Evolutionary conservation across 2,888 invertebrate species (phyloP).

Genomic region (Cabera pusaria): DNA sequence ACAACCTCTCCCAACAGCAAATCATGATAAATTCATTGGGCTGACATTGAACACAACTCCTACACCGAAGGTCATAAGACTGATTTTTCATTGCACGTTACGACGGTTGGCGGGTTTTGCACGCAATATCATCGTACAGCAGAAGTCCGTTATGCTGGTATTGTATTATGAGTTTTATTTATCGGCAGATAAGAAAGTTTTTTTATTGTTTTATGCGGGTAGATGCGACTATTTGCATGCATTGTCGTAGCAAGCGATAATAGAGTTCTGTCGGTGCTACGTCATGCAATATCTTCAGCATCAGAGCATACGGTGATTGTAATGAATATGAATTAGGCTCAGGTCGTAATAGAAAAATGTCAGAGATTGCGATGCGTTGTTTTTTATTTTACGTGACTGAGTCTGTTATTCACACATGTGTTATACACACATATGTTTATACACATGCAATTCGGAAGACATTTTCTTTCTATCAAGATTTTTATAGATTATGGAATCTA

Average conservation of each 20-base stretch:
- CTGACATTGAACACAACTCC: conserved; percentile 1
- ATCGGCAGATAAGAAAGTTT: conserved; percentile 25
- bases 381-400: neutral
- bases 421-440: too few relatives aligned
- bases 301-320: conserved; percentile 24
- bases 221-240: conserved; percentile 29
- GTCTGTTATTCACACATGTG: too few relatives aligned
- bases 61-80: conserved; percentile 3
- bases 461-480: too few relatives aligned
- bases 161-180: conserved; percentile 28
- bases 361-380: conserved; percentile 1
- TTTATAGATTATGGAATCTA: too few relatives aligned
- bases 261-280: conserved; percentile 37
- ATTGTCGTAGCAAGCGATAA: conserved; percentile 32
- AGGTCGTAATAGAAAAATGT: conserved; percentile 8
- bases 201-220: conserved; percentile 24
- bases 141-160: conserved; percentile 8
- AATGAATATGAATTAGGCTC: conserved; percentile 31
- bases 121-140: neutral
- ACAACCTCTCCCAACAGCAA: conserved; percentile 31
- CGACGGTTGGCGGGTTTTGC: conserved; percentile 4
- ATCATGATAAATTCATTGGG: conserved; percentile 8
- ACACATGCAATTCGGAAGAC: too few relatives aligned
- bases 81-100: conserved; percentile 9
- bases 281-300: conserved; percentile 42